phyloP scores from a whole-genome alignment of 2,888 invertebrate genomes.

The Philereme vetulata region DNA sequence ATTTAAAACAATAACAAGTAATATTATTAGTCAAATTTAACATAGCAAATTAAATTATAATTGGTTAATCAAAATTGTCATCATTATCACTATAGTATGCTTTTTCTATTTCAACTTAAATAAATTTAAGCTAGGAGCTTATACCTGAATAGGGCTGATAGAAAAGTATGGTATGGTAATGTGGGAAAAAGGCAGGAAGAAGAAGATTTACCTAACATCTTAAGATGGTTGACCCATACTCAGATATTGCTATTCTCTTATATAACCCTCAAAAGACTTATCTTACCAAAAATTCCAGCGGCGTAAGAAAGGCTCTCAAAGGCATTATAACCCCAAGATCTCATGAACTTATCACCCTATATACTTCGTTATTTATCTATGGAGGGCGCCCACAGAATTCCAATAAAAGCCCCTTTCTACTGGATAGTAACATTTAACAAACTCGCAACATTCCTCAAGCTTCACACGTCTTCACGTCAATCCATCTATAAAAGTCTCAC shows the following conservation, averaged over 20 bases:
- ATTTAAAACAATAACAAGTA: too few relatives aligned
- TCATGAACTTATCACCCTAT: conserved; percentile 29
- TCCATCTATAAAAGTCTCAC: conserved; percentile 46
- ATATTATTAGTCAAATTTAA: too few relatives aligned
- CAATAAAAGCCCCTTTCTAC: conserved; percentile 23
- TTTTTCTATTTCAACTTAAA: too few relatives aligned
- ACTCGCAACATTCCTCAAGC: conserved; percentile 45
- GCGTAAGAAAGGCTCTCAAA: conserved; percentile 19
- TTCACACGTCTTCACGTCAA: conserved; percentile 41
- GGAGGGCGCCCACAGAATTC: conserved; percentile 28
- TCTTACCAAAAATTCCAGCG: conserved; percentile 6
- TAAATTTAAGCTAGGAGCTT: too few relatives aligned
- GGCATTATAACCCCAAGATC: conserved; percentile 18
- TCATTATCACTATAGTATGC: too few relatives aligned
- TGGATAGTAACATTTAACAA: conserved; percentile 32
- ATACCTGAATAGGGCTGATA: too few relatives aligned
- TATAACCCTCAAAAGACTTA: not conserved
- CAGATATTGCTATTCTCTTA: not conserved
- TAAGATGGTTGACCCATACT: too few relatives aligned
- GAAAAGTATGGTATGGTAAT: too few relatives aligned
- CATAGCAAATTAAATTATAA: too few relatives aligned
- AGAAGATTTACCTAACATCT: too few relatives aligned
- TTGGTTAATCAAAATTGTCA: too few relatives aligned
- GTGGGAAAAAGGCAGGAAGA: too few relatives aligned
- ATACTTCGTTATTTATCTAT: conserved; percentile 26